phyloP scores from a whole-genome alignment of 2,113 vertebrate genomes.

The Sebastes fasciatus region DNA sequence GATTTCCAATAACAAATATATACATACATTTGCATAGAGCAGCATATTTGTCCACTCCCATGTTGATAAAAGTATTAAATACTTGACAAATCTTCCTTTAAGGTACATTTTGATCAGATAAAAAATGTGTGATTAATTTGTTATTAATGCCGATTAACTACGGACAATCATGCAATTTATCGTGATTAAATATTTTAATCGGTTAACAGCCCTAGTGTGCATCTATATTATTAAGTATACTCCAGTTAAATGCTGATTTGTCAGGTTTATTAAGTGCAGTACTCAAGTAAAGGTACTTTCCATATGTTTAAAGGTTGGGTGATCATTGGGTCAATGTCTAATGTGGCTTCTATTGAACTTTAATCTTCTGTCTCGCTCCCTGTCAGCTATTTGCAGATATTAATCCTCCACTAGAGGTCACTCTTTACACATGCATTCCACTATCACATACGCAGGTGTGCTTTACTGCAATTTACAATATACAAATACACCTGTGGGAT shows the following conservation, averaged over 20 bases:
- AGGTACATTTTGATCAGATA: too few species aligned
- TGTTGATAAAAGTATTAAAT: too few species aligned
- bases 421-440: conserved; percentile 2
- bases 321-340: neutral
- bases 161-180: too few species aligned
- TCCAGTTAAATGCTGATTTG: neutral
- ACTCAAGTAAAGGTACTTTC: neutral
- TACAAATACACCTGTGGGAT: neutral
- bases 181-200: too few species aligned
- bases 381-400: neutral
- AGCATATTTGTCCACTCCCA: too few species aligned
- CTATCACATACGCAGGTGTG: neutral
- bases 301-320: neutral
- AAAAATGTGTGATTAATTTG: too few species aligned
- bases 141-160: too few species aligned
- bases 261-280: neutral
- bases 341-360: neutral
- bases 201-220: too few species aligned
- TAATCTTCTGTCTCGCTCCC: neutral
- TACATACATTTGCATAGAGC: too few species aligned
- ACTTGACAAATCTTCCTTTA: too few species aligned
- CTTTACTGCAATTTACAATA: neutral
- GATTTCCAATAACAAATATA: too few species aligned
- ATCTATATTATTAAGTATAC: neutral
- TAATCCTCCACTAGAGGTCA: conserved; percentile 15